Evolutionary conservation across 2,113 vertebrate species (phyloP), one percentile per base, ranked within the genome.

Genomic region (Odocoileus virginianus): DNA sequence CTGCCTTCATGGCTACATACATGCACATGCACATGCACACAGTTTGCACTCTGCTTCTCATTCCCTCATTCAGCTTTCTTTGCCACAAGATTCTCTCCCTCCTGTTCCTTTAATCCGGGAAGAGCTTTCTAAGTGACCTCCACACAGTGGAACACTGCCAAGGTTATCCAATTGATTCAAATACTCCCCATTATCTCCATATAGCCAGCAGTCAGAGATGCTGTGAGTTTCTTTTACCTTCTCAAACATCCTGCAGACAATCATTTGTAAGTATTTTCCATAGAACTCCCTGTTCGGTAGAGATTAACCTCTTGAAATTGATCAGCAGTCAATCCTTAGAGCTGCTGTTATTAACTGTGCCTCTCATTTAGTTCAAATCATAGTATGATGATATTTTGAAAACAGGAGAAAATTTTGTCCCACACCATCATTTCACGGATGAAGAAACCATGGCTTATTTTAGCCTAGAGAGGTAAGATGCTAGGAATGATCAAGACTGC

Each of bases 291-390:
- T 86, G 47, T 93, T 89, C 93, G 45, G 16, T 52, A 64, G 71
- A 87, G 50, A 91, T 2, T 94, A 90, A 95, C 83, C 86, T 93
- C 93, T 74, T 82, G 78, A 94, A 97, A 93, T 50, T 87, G 89
- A 91, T 94, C 91, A 87, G 67, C 86, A 91, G 43, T 86, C 91
- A 87, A 3, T 55, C 45, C 83, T 91, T 19, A 33, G 57, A 87
- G 83, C n/a, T 57, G 58, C 14, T 9, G 19, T 78, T 87, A 78
- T 86, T 82, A 89, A 83, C 67, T 36, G 40, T 86, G 40, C 47
- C 43, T 94, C 85, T 89, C 33, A 14, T 79, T 82, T 57, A 58
- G 5, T 88, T 86, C 52, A 95, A 96, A 95, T 88, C 33, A 40
- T 71, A 83, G 50, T 13, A 40, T 52, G 14, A 96, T 94, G 47